phyloP scores from a whole-genome alignment of 2,797 vertebrate genomes.

The Sandelia bainsii region DNA sequence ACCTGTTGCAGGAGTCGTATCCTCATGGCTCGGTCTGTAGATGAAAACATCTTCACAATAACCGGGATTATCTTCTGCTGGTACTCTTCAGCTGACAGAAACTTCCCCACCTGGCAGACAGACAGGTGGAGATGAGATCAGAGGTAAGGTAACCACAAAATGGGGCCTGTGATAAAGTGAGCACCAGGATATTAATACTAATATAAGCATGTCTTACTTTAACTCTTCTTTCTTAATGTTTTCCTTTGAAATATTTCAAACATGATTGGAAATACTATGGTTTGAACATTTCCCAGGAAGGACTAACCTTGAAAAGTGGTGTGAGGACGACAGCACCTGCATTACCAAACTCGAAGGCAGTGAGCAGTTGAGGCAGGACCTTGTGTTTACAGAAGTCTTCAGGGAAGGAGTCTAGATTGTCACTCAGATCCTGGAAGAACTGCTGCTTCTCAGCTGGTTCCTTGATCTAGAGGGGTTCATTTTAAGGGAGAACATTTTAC shows the following conservation, averaged over 20 bases:
- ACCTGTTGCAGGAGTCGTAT: constrained; percentile 95
- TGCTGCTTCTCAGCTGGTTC: constrained; percentile 91
- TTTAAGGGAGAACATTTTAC: background rate
- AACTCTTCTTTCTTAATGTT: too few relatives aligned
- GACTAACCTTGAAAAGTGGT: constrained; percentile 91
- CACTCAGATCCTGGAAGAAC: constrained; percentile 93
- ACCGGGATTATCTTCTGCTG: constrained; percentile 95
- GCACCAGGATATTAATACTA: background rate
- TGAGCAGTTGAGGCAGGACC: constrained; percentile 93
- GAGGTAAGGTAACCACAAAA: background rate
- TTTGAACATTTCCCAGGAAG: background rate
- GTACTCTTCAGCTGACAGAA: constrained; percentile 91
- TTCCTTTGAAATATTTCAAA: too few relatives aligned
- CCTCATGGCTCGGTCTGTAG: constrained; percentile 94
- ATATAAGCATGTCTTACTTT: background rate
- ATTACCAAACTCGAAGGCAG: constrained; percentile 92
- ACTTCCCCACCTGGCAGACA: constrained; percentile 89
- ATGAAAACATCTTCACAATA: constrained; percentile 97
- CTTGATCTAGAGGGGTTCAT: constrained; percentile 86
- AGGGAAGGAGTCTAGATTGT: constrained; percentile 91
- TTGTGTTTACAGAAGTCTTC: constrained; percentile 95
- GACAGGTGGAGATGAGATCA: background rate
- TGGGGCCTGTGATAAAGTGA: background rate
- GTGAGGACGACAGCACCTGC: constrained; percentile 92
- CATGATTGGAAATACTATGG: too few relatives aligned